These are phyloP conservation scores for Hylia prasina DNA, from an alignment of 2,113 vertebrate species.

Conservation along the genomic window DNA sequence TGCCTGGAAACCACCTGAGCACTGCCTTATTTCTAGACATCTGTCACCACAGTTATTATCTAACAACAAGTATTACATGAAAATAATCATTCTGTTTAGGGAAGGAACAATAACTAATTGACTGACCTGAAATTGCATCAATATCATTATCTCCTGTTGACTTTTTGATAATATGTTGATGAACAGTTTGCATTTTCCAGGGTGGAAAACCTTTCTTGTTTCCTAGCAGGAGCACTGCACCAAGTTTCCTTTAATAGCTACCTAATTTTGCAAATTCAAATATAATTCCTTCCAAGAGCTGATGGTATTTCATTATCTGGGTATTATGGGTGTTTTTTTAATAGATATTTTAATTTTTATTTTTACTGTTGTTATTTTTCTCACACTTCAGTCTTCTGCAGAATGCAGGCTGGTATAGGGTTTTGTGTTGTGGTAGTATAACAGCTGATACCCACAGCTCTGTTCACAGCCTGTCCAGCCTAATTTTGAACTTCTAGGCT, in stretches of 20 bases:
- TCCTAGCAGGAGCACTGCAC: background rate
- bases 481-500: background rate
- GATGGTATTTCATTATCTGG: background rate
- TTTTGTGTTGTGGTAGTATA: background rate
- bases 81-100: constrained; percentile 21
- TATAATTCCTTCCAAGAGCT: background rate
- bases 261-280: background rate
- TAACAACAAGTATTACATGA: constrained; percentile 32
- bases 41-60: constrained; percentile 44
- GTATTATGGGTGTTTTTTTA: background rate
- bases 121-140: constrained; percentile 11
- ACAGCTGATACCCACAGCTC: background rate
- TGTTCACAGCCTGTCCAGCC: background rate
- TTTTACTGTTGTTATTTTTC: background rate
- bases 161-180: background rate
- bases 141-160: constrained; percentile 34
- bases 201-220: background rate
- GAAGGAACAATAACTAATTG: constrained; percentile 20
- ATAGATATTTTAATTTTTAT: background rate
- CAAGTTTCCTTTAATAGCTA: background rate
- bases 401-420: background rate
- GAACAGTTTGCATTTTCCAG: background rate
- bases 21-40: constrained; percentile 8
- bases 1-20: constrained; percentile 51
- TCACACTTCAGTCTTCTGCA: background rate